Conservation (phyloP, 2,113 vertebrate species). For the Mormoops blainvillei region DNA sequence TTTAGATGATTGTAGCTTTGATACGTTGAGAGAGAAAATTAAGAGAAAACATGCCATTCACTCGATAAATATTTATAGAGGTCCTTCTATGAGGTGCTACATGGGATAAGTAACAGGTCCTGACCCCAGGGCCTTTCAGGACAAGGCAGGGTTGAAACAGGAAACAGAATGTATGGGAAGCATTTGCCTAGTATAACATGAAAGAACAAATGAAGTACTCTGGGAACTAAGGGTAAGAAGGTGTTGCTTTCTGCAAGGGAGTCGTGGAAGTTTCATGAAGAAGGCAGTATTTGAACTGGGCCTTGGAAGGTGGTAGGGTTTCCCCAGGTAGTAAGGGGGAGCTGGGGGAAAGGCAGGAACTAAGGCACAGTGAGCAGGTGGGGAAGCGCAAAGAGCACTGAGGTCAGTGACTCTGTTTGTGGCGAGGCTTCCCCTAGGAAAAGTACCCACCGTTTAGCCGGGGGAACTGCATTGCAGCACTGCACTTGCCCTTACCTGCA, state of each 20-base stretch:
- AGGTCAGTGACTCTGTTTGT: background rate
- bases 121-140: background rate
- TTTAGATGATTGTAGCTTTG: background rate
- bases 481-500: background rate
- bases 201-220: background rate
- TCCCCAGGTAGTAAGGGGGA: background rate
- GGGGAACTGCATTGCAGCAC: background rate
- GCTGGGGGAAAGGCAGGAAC: background rate
- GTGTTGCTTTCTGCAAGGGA: background rate
- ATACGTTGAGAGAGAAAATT: background rate
- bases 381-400: background rate
- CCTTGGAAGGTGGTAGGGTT: background rate
- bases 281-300: background rate
- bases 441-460: background rate
- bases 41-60: background rate
- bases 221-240: background rate
- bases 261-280: background rate
- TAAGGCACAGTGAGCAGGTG: background rate
- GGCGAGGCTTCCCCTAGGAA: background rate
- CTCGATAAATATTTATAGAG: background rate
- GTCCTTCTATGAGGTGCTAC: background rate
- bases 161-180: background rate
- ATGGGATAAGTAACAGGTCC: background rate
- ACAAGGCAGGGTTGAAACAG: background rate
- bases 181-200: background rate